Percentiles rank a stretch among this genome's conserved stretches.
These are phyloP conservation scores for Fissipunctia ypsillon DNA, from an alignment of 2,888 invertebrate species.

Conservation along the genomic window DNA sequence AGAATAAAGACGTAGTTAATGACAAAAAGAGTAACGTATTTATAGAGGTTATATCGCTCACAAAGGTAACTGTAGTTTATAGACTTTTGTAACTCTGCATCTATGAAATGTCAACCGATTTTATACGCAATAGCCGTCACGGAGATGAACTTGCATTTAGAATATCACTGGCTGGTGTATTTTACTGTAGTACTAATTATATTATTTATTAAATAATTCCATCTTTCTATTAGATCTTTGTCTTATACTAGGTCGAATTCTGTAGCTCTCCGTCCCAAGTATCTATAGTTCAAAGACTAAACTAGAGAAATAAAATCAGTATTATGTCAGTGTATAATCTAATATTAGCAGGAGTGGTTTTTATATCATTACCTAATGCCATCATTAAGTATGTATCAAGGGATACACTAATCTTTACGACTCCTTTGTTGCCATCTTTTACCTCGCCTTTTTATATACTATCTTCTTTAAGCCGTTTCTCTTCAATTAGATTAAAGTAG, in stretches of 20 bases:
- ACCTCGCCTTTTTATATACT: not conserved
- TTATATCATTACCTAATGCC: not conserved
- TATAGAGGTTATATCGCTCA: slow-evolving; percentile 29
- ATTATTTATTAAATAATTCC: too few species aligned
- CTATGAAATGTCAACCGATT: slow-evolving; percentile 19
- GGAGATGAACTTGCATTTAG: slow-evolving; percentile 20
- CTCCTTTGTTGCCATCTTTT: not conserved
- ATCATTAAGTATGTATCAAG: not conserved
- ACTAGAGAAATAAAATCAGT: too few species aligned
- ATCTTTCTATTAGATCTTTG: not conserved
- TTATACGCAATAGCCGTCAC: slow-evolving; percentile 20
- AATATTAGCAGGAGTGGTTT: too few species aligned
- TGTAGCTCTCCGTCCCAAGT: too few species aligned
- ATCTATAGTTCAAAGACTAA: too few species aligned
- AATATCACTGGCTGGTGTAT: slow-evolving; percentile 7
- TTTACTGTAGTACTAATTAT: not conserved
- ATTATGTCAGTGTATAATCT: too few species aligned
- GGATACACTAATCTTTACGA: not conserved
- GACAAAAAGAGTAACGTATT: slow-evolving; percentile 25
- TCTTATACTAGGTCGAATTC: too few species aligned
- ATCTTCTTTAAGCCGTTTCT: not conserved
- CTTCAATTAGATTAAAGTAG: not conserved
- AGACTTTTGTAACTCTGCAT: slow-evolving; percentile 21
- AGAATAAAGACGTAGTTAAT: slow-evolving; percentile 8
- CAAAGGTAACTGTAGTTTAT: slow-evolving; percentile 36